Base-by-base conservation (phyloP, 2,888 invertebrate genomes). In the Leucozona laternaria region DNA sequence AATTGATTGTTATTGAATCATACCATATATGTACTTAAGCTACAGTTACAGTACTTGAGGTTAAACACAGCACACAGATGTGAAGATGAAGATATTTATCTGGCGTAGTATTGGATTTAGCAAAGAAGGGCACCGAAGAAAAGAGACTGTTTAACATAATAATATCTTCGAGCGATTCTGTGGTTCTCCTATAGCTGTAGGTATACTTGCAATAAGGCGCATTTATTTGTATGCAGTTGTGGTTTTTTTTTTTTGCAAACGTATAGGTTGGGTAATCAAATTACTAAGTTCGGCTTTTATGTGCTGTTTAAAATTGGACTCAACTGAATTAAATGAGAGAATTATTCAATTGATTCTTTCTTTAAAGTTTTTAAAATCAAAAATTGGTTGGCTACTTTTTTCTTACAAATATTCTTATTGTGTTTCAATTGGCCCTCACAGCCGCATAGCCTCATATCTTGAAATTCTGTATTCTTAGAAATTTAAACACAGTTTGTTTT, bases 1-100 rank as follows among this genome's bases (percentile, higher is more conserved):
- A 81, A 85, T 78, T 85, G 81, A 85, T 81, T 85, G 77, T 78
- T 73, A 81, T 85, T 85, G 85, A 85, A 78, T 81, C 66, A 84
- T 66, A 72, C 45, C 25, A 85, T 37, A 72, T 37, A 72, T 28
- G 28, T 62, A 60, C 68, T 60, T 50, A 13, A 7, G 28, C 68
- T 80, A 40, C 31, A 68, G 40, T 73, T 80, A 40, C 31, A 68
- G 40, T 73, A 64, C 53, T 68, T 68, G 53, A 68, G 68, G 50
- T 68, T 68, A 37, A 31, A 68, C n/a, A n/a, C 20, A 15, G 53
- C 25, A 25, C 22, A 22, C 50, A 20, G 7, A 50, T 58, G 37
- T 43, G 40, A 45, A n/a, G 45, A 31, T 53, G 22, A 17, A 15
- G n/a, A 37, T 58, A 77, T 66, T 71, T 78, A 48, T 72, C 66